Conservation (phyloP, 2,888 invertebrate genomes). For the Limnephilus marmoratus region DNA sequence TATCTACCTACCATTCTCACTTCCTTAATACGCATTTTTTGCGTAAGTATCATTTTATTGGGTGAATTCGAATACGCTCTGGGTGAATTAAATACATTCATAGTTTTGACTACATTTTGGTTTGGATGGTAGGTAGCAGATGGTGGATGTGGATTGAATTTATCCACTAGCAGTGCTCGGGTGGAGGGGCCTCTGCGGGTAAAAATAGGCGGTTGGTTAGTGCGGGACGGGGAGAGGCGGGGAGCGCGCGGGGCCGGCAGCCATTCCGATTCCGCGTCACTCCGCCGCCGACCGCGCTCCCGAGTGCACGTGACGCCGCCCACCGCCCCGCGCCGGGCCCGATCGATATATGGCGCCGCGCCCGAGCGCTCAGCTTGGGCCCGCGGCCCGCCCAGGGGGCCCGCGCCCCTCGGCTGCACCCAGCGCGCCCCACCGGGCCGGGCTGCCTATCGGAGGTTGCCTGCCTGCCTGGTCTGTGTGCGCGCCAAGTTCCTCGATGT, state of each 20-base stretch:
- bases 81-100: background rate
- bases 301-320: conserved; percentile 20
- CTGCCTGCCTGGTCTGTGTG: background rate
- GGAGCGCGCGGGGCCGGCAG: conserved; percentile 24
- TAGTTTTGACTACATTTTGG: background rate
- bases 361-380: conserved; percentile 16
- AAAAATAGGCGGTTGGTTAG: conserved; percentile 30
- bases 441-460: background rate
- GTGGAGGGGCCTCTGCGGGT: conserved; percentile 46
- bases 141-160: conserved; percentile 37
- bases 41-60: background rate
- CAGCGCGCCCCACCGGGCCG: background rate
- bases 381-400: background rate
- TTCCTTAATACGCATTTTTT: no score
- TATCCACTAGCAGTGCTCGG: background rate
- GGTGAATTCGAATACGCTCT: background rate
- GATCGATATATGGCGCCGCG: conserved; percentile 29
- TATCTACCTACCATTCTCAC: no score
- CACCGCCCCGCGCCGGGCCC: conserved; percentile 22
- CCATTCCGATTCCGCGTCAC: conserved; percentile 50
- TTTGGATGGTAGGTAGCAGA: conserved; percentile 12
- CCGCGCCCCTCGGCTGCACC: background rate
- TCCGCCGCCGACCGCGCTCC: conserved; percentile 24
- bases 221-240: conserved; percentile 6
- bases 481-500: background rate